phyloP scores from a whole-genome alignment of 1,140 invertebrate species.

The Trachymyrmex septentrionalis region DNA sequence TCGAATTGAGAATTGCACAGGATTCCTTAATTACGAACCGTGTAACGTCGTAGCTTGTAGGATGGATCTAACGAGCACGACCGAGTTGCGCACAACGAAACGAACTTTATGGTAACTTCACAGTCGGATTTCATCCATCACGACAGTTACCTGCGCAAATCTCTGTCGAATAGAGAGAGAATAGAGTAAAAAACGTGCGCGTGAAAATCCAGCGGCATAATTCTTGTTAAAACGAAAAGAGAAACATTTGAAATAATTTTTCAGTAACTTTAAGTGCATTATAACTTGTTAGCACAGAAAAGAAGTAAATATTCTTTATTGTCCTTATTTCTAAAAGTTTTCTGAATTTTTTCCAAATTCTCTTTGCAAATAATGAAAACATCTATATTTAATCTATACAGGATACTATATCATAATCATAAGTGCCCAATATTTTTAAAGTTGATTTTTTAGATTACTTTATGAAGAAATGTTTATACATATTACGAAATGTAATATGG shows the following conservation, averaged over 20 bases:
- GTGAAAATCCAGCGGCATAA: not conserved
- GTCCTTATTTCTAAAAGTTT: not conserved
- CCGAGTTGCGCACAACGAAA: conserved; percentile 14
- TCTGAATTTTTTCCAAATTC: not conserved
- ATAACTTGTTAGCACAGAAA: too few species aligned
- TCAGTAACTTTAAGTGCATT: not conserved
- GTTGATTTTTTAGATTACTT: not conserved
- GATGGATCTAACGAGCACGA: conserved; percentile 34
- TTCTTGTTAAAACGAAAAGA: not conserved
- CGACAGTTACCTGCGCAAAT: not conserved
- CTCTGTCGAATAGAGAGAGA: not conserved
- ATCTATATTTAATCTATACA: not conserved
- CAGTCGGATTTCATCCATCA: conserved; percentile 22
- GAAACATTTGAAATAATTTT: not conserved
- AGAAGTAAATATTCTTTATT: not conserved
- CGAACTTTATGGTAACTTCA: conserved; percentile 17
- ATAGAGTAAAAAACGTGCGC: not conserved
- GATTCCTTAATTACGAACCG: conserved; percentile 32
- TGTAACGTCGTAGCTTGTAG: not conserved
- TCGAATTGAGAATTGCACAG: conserved; percentile 24
- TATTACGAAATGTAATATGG: too few species aligned
- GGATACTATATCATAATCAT: not conserved
- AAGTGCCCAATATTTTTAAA: not conserved
- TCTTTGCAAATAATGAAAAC: not conserved
- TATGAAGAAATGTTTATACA: not conserved